phyloP scores from a whole-genome alignment of 2,888 invertebrate species.

The Flexamia atlantica region DNA sequence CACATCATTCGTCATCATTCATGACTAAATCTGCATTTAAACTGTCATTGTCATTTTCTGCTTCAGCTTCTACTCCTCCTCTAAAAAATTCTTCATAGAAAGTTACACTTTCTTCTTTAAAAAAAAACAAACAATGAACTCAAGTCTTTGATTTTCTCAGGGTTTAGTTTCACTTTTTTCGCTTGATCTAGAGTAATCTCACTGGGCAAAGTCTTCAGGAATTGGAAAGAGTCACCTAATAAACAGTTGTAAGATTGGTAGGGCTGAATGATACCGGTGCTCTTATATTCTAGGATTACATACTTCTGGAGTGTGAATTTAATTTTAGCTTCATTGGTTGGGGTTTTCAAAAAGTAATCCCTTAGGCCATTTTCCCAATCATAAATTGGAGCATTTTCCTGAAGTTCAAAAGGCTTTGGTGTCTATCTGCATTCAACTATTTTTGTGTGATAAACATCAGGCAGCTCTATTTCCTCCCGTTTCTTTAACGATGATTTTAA shows the following conservation, averaged over 20 bases:
- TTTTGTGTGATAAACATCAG: neutral
- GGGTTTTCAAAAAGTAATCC: neutral
- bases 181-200: neutral
- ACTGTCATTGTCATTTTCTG: slow-evolving; percentile 43
- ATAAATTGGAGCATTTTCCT: slow-evolving; percentile 20
- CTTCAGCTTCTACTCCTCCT: neutral
- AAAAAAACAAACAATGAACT: neutral
- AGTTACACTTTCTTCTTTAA: slow-evolving; percentile 39
- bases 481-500: slow-evolving; percentile 44
- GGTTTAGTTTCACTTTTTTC: slow-evolving; percentile 30
- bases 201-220: neutral
- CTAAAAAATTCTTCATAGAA: slow-evolving; percentile 4
- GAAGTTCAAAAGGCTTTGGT: slow-evolving; percentile 10
- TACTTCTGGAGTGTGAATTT: slow-evolving; percentile 46
- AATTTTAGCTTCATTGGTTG: slow-evolving; percentile 7
- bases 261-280: neutral
- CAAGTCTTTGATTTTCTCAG: slow-evolving; percentile 9
- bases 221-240: neutral
- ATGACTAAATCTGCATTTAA: neutral
- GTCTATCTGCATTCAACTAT: neutral
- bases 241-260: neutral
- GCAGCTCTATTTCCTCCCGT: slow-evolving; percentile 15
- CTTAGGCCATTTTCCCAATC: slow-evolving; percentile 24
- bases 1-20: neutral
- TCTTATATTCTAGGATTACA: neutral